Percentiles rank a stretch among this genome's conserved stretches.
phyloP scores from a whole-genome alignment of 2,888 invertebrate species.

The Carpatolechia fugitivella region DNA sequence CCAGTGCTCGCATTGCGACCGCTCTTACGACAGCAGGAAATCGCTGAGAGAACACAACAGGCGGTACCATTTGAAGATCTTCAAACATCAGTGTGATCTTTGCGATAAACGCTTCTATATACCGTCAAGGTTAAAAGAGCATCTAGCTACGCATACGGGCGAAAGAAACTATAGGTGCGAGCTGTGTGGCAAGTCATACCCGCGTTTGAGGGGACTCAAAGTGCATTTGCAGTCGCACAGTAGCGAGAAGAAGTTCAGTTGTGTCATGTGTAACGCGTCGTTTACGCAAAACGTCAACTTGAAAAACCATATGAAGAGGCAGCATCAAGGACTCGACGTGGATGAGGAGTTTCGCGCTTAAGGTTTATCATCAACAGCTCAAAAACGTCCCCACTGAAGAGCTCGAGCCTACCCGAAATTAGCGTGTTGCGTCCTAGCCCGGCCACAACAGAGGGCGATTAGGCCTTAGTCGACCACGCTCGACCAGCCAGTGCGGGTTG shows the following conservation, averaged over 20 bases:
- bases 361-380: no score
- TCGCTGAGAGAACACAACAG: conserved; percentile 62
- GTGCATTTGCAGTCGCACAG: conserved; percentile 79
- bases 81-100: conserved; percentile 72
- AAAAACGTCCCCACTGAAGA: no score
- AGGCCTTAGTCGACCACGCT: no score
- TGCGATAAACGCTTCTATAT: conserved; percentile 75
- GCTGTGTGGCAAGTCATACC: conserved; percentile 65
- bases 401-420: no score
- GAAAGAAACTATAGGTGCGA: conserved; percentile 67
- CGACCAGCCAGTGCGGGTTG: no score
- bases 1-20: conserved; percentile 60
- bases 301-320: conserved; percentile 76
- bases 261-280: conserved; percentile 69
- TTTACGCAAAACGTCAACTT: conserved; percentile 79
- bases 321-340: no score
- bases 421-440: no score
- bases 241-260: conserved; percentile 74
- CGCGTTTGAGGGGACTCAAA: conserved; percentile 57
- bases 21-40: conserved; percentile 62
- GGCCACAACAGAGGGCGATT: no score
- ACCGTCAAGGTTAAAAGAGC: conserved; percentile 62
- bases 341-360: no score
- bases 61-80: conserved; percentile 57
- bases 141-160: conserved; percentile 66